Percentiles rank a stretch among this genome's conserved stretches.
These are phyloP conservation scores for Campoplex nolae DNA, from an alignment of 2,888 invertebrate species.

Conservation along the genomic window DNA sequence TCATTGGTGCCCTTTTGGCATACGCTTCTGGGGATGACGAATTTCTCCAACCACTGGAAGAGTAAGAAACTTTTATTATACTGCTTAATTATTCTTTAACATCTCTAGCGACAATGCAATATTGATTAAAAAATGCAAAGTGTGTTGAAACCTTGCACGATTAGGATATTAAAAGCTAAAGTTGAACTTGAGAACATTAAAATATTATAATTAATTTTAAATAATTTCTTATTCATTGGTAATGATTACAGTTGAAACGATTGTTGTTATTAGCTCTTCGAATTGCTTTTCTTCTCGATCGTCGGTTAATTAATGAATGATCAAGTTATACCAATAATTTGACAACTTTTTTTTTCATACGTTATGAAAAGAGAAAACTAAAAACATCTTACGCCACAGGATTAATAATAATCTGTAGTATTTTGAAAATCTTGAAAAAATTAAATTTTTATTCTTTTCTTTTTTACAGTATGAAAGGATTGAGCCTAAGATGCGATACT, in stretches of 20 bases:
- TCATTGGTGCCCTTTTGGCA: constrained; percentile 62
- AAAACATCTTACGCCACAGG: not conserved
- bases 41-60: constrained; percentile 68
- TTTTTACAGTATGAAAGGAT: constrained; percentile 76
- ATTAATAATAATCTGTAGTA: not conserved
- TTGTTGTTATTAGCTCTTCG: too few relatives aligned
- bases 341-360: not conserved
- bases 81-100: not conserved
- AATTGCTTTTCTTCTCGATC: not conserved
- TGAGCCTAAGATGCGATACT: constrained; percentile 72
- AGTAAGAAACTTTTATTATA: constrained; percentile 64
- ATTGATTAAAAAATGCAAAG: not conserved
- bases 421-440: not conserved
- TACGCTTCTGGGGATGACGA: constrained; percentile 64
- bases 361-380: not conserved
- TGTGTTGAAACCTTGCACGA: not conserved
- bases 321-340: too few relatives aligned
- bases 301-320: too few relatives aligned
- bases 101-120: too few relatives aligned
- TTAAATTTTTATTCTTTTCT: not conserved
- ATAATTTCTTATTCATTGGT: too few relatives aligned
- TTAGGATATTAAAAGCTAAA: too few relatives aligned
- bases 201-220: too few relatives aligned
- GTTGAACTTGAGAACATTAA: too few relatives aligned
- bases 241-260: too few relatives aligned